phyloP scores from a whole-genome alignment of 2,888 invertebrate species.

The Belgica antarctica region DNA sequence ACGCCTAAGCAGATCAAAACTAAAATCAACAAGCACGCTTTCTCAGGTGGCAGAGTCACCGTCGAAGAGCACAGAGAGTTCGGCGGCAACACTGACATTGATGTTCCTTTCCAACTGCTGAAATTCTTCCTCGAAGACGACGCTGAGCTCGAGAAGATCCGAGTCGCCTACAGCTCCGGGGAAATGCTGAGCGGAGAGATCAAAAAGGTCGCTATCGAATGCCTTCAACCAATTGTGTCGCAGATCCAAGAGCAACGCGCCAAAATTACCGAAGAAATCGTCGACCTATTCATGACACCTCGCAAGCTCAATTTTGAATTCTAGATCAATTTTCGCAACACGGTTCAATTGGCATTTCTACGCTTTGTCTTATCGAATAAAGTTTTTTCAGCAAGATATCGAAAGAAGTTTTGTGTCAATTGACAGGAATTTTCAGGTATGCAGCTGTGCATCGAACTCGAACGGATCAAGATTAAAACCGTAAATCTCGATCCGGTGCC shows the following conservation, averaged over 20 bases:
- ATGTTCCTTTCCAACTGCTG: slow-evolving; percentile 93
- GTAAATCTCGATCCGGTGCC: no score
- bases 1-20: slow-evolving; percentile 93
- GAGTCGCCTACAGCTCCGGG: slow-evolving; percentile 59
- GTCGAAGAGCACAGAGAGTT: slow-evolving; percentile 40
- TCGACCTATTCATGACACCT: slow-evolving; percentile 80
- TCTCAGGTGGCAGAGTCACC: slow-evolving; percentile 69
- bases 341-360: neutral
- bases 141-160: slow-evolving; percentile 71
- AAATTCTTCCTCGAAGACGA: slow-evolving; percentile 95
- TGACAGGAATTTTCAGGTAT: no score
- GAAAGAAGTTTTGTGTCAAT: neutral
- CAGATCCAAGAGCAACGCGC: slow-evolving; percentile 79
- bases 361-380: slow-evolving; percentile 16
- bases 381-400: no score
- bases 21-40: slow-evolving; percentile 96
- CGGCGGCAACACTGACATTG: slow-evolving; percentile 95
- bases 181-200: slow-evolving; percentile 90
- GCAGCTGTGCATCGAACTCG: no score
- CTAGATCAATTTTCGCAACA: neutral
- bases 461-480: no score
- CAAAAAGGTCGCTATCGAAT: slow-evolving; percentile 85
- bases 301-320: slow-evolving; percentile 67
- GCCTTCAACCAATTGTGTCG: slow-evolving; percentile 72
- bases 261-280: slow-evolving; percentile 78